Evolutionary conservation across 2,888 invertebrate species (phyloP), one percentile per base, ranked within the genome.

Genomic region (Mactromeris polynyma): DNA sequence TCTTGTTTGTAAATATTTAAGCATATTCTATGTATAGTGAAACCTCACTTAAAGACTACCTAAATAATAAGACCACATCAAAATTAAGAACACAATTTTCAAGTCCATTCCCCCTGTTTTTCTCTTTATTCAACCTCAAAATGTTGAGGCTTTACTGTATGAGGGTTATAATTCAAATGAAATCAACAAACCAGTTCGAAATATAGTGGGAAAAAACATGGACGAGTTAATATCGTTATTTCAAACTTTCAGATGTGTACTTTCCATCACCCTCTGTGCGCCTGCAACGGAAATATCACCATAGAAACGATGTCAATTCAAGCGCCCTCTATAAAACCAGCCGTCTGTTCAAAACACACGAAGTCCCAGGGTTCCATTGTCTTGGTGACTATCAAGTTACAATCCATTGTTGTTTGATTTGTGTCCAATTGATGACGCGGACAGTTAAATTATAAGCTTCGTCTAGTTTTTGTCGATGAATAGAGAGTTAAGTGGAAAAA

Each of bases 341-440:
- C 85, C 85, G 79, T 79, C 80, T 85, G 85, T 85, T 54, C 69
- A 85, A 85, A 85, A 69, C 79, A 85, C 85, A 85, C 85, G 64
- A 79, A 85, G 80, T 81, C 85, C 80, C 80, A 81, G 79, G 79
- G 79, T 54, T 58, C 80, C 36, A 85, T 85, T 85, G 85, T 85
- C 85, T 85, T 58, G 21, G 11, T 77, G 85, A 87, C 33, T 91
- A 89, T 91, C 89, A 33, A 17, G 54, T 91, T 69, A 81, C 91
- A 42, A 42, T 36, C 89, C 58, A 85, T 90, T 90, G 89, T 89
- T 81, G 54, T 69, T 83, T 87, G 81, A 87, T 87, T 87, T 87
- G 87, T 64, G 88, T 40, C 81, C 88, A 85, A 82, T 85, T 85
- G 85, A 82, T 81, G 85, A 85, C 54, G 88, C 78, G 81, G 85